Evolutionary conservation across 2,888 invertebrate genomes (phyloP), one percentile per base, ranked within the genome.

Genomic region (Pseudococcus jackbeardsleyi): DNA sequence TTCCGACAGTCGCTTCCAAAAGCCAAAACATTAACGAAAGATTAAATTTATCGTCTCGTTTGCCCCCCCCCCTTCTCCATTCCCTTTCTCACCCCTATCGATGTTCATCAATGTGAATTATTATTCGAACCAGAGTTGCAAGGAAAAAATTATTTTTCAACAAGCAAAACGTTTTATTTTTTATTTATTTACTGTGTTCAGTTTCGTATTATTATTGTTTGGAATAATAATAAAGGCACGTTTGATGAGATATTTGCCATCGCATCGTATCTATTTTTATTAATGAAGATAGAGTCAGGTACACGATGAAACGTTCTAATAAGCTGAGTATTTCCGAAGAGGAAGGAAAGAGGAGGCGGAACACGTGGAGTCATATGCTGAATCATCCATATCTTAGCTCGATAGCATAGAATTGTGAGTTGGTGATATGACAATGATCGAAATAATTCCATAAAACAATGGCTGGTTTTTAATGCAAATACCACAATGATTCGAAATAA

Each of bases 81-180:
- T 22, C 22, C 22, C 64, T 64, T 22, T 6, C 22, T 2, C 22
- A 22, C 4, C 15, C 15, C 7, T 6, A 15, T 12, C 15, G 1
- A n/a, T n/a, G 22, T 72, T 17, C 17, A 72, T 33, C 72, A 17
- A 33, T 3, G 33, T 19, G 17, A 72, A 72, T 33, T 72, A 72
- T 72, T 72, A 64, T 64, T 64, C 22, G 15, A 64, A 64, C 22
- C 8, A 22, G 22, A 64, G 64, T 64, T 64, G 19, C 33, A 12
- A 33, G 72, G 72, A 72, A 72, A 33, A 72, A 72, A 72, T 72
- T 33, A 72, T 72, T 72, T 72, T 72, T 72, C 72, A 17, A 72
- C 72, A 33, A 12, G 72, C 33, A n/a, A 54, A 72, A 72, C 72
- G 72, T n/a, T n/a, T 33, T 33, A 33, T 3, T 1, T 33, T 72